Evolutionary conservation across 2,888 invertebrate genomes (phyloP).

Genomic region (Cerastoderma edule): DNA sequence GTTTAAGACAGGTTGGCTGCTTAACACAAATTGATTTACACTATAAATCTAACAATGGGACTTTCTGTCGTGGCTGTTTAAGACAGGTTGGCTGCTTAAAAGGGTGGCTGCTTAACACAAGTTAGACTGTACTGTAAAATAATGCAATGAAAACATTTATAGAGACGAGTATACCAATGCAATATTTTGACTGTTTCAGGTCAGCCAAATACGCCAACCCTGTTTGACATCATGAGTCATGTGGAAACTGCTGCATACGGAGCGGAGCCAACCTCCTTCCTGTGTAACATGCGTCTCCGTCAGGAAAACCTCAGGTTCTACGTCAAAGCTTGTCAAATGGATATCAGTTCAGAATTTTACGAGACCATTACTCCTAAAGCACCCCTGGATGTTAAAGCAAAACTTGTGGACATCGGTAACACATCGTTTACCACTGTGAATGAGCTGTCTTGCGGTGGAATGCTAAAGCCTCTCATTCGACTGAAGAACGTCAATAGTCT

Average conservation of each 20-base stretch:
- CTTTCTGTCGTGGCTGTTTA: no score
- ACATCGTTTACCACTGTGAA: slow-evolving; percentile 68
- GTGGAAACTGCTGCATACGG: slow-evolving; percentile 77
- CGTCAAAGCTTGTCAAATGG: slow-evolving; percentile 70
- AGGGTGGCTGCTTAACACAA: no score
- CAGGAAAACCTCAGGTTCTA: slow-evolving; percentile 68
- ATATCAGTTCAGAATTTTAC: slow-evolving; percentile 74
- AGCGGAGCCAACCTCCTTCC: slow-evolving; percentile 61
- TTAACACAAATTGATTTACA: no score
- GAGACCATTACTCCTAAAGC: slow-evolving; percentile 77
- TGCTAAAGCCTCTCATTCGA: slow-evolving; percentile 67
- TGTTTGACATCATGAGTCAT: slow-evolving; percentile 75
- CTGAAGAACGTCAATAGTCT: slow-evolving; percentile 70
- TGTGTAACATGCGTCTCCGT: slow-evolving; percentile 69
- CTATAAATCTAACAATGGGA: no score
- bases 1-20: no score
- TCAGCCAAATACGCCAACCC: slow-evolving; percentile 73
- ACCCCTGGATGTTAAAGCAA: slow-evolving; percentile 70
- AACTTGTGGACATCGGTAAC: slow-evolving; percentile 69
- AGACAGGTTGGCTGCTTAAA: no score
- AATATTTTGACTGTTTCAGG: slow-evolving; percentile 58
- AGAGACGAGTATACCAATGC: no score
- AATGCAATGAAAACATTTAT: no score
- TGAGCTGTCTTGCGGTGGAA: slow-evolving; percentile 66
- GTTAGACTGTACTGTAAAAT: no score